Base-by-base conservation (phyloP, 2,888 invertebrate genomes). In the Spilarctia lutea region DNA sequence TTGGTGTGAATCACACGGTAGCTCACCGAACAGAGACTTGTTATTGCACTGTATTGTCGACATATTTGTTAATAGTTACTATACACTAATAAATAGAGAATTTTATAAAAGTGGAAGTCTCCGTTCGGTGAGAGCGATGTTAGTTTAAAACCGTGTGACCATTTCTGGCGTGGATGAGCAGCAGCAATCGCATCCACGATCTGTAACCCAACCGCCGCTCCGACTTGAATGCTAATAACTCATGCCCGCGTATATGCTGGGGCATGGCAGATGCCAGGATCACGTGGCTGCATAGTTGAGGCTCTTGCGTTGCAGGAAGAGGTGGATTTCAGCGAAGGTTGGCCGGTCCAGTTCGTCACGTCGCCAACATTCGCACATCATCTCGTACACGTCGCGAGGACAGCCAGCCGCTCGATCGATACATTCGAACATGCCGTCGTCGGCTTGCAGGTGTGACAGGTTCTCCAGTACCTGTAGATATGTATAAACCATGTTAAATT, bases 281-380 rank as follows among this genome's bases (percentile, higher is more conserved):
- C 93, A 93, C 93, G 93, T 90, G 86, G 87, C 83, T 68, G 86
- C 83, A 78, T 89, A 90, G 71, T 79, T 85, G 69, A 92, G 85
- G 71, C 87, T 82, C 79, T 89, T 90, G 24, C 98, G 93, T 90
- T 97, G 98, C 79, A 98, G 96, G 94, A 98, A 98, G 88, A 97
- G 96, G 91, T 98, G 98, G 82, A 98, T 97, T 88, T 98, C 98
- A 48, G 97, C 96, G 96, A 98, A 98, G 80, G 97, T 96, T 8
- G 98, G 98, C 56, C 98, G 95, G 81, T 97, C 97, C 71, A 94
- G 92, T 76, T 98, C 98, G 86, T 97, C 97, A 63, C 97, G 96
- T 78, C 97, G 97, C 98, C 98, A 98, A 91, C 98, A 99, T 88
- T 98, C 98, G 80, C 97, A 93, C 98, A 98, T 98, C 83, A 98